Percentiles rank a stretch among this genome's conserved stretches.
Conservation (phyloP, 2,113 vertebrate species). For the Brachyistius frenatus region DNA sequence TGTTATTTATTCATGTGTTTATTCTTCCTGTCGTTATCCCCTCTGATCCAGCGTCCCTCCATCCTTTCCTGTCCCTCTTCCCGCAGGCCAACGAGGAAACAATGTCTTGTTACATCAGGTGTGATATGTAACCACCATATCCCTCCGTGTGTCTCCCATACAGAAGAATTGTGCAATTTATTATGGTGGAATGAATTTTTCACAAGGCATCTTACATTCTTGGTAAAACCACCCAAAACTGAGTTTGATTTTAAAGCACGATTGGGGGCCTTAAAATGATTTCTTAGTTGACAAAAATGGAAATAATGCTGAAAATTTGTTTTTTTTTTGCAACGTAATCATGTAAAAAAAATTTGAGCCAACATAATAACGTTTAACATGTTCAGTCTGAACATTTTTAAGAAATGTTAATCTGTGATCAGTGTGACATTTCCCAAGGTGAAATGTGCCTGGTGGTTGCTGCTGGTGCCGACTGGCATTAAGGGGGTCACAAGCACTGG, state of each 20-base stretch:
- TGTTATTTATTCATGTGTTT: slow-evolving; percentile 82
- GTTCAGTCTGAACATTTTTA: neutral
- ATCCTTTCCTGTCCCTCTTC: slow-evolving; percentile 57
- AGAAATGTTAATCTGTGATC: neutral
- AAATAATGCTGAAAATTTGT: no score
- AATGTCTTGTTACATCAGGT: slow-evolving; percentile 75
- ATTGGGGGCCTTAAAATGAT: no score
- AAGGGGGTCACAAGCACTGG: slow-evolving; percentile 3
- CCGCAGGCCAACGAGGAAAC: slow-evolving; percentile 64
- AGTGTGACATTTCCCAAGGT: neutral
- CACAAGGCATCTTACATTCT: no score
- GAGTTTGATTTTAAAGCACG: no score
- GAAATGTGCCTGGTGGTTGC: slow-evolving; percentile 31
- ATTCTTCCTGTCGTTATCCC: slow-evolving; percentile 73
- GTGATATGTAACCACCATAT: slow-evolving; percentile 53
- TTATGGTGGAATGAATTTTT: neutral
- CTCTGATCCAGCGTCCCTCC: slow-evolving; percentile 52
- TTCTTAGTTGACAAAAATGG: no score
- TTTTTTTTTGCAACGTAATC: no score
- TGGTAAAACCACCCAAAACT: no score
- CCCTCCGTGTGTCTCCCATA: slow-evolving; percentile 26
- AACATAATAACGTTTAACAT: no score
- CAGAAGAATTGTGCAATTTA: neutral
- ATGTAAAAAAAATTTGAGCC: no score
- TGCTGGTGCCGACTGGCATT: slow-evolving; percentile 21